Evolutionary conservation across 2,888 invertebrate genomes (phyloP).

Genomic region (Caenorhabditis doughertyi): DNA sequence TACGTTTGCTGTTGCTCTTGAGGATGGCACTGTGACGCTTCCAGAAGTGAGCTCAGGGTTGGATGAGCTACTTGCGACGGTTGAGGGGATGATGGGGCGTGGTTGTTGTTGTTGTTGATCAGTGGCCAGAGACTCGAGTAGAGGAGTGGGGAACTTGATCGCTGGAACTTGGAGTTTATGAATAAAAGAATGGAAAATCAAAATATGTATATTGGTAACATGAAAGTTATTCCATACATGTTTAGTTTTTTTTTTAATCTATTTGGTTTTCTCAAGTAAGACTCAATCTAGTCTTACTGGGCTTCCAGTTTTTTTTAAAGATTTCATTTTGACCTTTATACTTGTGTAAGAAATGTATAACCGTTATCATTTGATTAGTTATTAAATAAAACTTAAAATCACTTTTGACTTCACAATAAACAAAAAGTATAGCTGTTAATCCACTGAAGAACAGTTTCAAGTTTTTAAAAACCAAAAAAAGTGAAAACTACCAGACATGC

Average conservation of each 20-base stretch:
- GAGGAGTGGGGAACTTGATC: conserved; percentile 57
- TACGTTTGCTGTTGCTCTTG: conserved; percentile 74
- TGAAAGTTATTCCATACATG: too few species aligned
- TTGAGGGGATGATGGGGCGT: conserved; percentile 5
- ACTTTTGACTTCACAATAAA: not conserved
- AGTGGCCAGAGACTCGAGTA: conserved; percentile 63
- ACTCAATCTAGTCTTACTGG: too few species aligned
- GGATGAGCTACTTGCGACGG: conserved; percentile 11
- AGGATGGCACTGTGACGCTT: conserved; percentile 20
- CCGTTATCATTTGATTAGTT: too few species aligned
- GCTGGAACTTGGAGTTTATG: conserved; percentile 73
- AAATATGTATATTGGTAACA: too few species aligned
- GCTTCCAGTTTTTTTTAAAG: too few species aligned
- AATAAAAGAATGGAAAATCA: conserved; percentile 82
- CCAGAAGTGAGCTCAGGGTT: conserved; percentile 22
- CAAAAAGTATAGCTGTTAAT: not conserved
- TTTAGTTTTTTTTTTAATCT: too few species aligned
- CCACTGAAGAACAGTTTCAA: not conserved
- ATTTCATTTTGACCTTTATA: too few species aligned
- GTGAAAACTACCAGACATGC: conserved; percentile 35
- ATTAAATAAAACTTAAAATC: not conserved
- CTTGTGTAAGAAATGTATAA: too few species aligned
- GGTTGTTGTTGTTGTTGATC: conserved; percentile 27
- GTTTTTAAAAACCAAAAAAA: not conserved
- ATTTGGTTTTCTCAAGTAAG: too few species aligned